These are phyloP conservation scores for Carcharodon carcharias DNA, from an alignment of 2,797 vertebrate species.

Conservation along the genomic window DNA sequence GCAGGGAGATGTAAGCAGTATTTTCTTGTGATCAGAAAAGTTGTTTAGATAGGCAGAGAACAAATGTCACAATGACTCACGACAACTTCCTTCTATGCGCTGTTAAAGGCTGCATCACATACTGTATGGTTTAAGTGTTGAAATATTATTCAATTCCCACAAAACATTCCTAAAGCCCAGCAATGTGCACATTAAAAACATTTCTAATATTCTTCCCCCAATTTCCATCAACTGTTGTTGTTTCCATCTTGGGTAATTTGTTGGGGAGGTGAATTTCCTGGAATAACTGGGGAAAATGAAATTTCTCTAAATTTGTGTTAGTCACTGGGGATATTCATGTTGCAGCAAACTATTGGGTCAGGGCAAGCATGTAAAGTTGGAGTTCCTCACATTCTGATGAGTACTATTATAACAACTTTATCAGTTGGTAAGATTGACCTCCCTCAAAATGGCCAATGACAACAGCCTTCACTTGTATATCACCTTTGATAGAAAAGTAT, in stretches of 20 bases:
- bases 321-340: not conserved
- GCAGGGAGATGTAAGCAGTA: not conserved
- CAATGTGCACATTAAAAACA: not conserved
- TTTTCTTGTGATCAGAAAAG: conserved; percentile 9
- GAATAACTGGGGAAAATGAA: not conserved
- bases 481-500: not conserved
- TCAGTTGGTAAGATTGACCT: not conserved
- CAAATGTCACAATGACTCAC: not conserved
- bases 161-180: not conserved
- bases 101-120: not conserved
- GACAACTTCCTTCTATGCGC: not conserved
- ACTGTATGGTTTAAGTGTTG: not conserved
- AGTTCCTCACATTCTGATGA: not conserved
- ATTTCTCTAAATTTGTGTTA: not conserved
- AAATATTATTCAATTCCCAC: not conserved
- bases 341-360: not conserved
- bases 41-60: not conserved
- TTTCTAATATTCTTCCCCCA: not conserved
- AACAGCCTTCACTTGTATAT: not conserved
- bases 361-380: not conserved
- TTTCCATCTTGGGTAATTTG: not conserved
- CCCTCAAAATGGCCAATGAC: not conserved
- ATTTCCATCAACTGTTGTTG: not conserved
- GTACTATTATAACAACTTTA: not conserved
- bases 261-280: not conserved